phyloP scores from a whole-genome alignment of 37 sponge, comb jelly and placozoan genomes.

The Oopsacas minuta region DNA sequence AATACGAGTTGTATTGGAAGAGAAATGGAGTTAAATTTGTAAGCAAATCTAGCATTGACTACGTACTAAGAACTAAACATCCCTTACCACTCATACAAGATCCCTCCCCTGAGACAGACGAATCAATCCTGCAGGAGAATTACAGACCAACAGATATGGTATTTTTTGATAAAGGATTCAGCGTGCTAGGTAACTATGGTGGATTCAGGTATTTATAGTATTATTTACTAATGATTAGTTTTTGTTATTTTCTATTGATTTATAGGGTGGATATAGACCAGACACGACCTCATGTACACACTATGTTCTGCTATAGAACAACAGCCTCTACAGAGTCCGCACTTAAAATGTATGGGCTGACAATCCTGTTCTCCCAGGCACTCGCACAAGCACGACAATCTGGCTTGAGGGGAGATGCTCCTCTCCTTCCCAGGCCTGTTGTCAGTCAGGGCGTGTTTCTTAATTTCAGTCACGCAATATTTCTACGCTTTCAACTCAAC shows the following conservation, averaged over 20 bases:
- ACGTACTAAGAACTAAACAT: not conserved
- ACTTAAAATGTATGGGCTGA: slow-evolving; percentile 2
- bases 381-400: not conserved
- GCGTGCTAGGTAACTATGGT: not conserved
- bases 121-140: not conserved
- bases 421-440: not conserved
- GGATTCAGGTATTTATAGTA: slow-evolving; percentile 16
- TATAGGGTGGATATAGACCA: not conserved
- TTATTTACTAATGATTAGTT: too few species aligned
- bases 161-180: not conserved
- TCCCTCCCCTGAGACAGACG: not conserved
- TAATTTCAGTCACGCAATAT: not conserved
- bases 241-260: too few species aligned
- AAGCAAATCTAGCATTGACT: not conserved
- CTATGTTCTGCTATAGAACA: not conserved
- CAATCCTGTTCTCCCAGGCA: not conserved
- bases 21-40: not conserved
- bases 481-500: not conserved
- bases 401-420: not conserved
- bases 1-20: not conserved
- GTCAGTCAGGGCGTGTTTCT: slow-evolving; percentile 1
- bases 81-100: not conserved
- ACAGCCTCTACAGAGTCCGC: not conserved
- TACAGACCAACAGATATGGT: not conserved
- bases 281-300: not conserved